Evolutionary conservation across 1,140 invertebrate genomes (phyloP).

Genomic region (Mamestra configurata): DNA sequence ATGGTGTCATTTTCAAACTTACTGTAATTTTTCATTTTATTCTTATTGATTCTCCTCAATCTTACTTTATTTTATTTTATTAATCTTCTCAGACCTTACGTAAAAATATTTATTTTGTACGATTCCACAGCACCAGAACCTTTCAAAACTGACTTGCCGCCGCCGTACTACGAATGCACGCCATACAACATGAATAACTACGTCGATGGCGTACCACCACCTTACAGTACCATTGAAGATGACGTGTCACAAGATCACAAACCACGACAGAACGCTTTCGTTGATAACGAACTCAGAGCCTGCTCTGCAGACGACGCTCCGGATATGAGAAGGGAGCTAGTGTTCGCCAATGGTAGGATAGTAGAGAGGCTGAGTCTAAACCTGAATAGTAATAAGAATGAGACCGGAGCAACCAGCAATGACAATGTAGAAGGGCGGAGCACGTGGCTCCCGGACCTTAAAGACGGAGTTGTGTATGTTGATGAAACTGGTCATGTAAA

Average conservation of each 20-base stretch:
- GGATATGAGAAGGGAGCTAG: not conserved
- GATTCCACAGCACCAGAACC: too few relatives aligned
- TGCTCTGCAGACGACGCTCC: too few relatives aligned
- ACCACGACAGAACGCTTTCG: not conserved
- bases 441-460: not conserved
- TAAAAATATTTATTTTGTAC: too few relatives aligned
- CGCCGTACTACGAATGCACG: slow-evolving; percentile 72
- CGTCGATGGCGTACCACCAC: too few relatives aligned
- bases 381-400: not conserved
- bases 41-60: too few relatives aligned
- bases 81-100: too few relatives aligned
- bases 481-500: slow-evolving; percentile 8
- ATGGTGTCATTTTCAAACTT: too few relatives aligned
- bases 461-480: not conserved
- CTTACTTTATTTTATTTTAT: too few relatives aligned
- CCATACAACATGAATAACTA: slow-evolving; percentile 62
- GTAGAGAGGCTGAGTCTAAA: not conserved
- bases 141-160: slow-evolving; percentile 58
- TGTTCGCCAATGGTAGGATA: slow-evolving; percentile 27
- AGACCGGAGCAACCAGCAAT: not conserved
- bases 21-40: too few relatives aligned
- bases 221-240: slow-evolving; percentile 67
- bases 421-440: not conserved
- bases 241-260: slow-evolving; percentile 64
- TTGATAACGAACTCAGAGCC: not conserved